Percentiles rank a stretch among this genome's conserved stretches.
These are phyloP conservation scores for Triplophysa rosa DNA, from an alignment of 2,113 vertebrate species.

Conservation along the genomic window DNA sequence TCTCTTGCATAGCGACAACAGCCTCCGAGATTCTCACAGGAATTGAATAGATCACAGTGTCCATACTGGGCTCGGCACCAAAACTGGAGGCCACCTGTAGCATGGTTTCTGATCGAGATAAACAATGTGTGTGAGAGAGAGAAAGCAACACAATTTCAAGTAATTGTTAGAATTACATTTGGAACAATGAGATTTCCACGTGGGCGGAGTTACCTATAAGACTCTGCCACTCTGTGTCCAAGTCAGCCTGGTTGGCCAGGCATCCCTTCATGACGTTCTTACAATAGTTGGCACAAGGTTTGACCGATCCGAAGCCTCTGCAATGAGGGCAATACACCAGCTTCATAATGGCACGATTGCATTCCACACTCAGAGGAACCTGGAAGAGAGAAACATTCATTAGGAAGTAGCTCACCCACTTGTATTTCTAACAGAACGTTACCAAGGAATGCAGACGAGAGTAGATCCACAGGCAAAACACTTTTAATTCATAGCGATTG, in stretches of 20 bases:
- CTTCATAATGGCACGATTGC: slow-evolving; percentile 89
- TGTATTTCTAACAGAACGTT: too few relatives aligned
- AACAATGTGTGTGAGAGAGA: neutral
- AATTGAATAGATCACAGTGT: slow-evolving; percentile 81
- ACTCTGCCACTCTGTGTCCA: slow-evolving; percentile 93
- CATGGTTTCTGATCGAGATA: slow-evolving; percentile 80
- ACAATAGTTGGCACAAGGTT: slow-evolving; percentile 92
- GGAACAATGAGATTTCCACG: neutral
- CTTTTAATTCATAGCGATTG: too few relatives aligned
- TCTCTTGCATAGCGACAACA: slow-evolving; percentile 83
- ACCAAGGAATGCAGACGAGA: too few relatives aligned
- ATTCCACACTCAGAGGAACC: slow-evolving; percentile 88
- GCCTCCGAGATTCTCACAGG: slow-evolving; percentile 85
- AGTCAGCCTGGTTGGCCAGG: slow-evolving; percentile 96
- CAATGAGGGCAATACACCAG: slow-evolving; percentile 93
- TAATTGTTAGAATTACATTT: too few relatives aligned
- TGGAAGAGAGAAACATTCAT: slow-evolving; percentile 56
- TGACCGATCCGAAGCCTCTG: slow-evolving; percentile 82
- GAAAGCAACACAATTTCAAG: neutral
- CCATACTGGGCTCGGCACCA: slow-evolving; percentile 77
- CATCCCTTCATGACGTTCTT: slow-evolving; percentile 95
- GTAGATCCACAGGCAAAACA: too few relatives aligned
- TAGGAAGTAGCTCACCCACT: neutral
- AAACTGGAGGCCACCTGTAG: slow-evolving; percentile 84
- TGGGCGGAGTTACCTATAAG: slow-evolving; percentile 75